These are phyloP conservation scores for Sinocyclocheilus grahami DNA, from an alignment of 2,113 vertebrate genomes.

Conservation along the genomic window DNA sequence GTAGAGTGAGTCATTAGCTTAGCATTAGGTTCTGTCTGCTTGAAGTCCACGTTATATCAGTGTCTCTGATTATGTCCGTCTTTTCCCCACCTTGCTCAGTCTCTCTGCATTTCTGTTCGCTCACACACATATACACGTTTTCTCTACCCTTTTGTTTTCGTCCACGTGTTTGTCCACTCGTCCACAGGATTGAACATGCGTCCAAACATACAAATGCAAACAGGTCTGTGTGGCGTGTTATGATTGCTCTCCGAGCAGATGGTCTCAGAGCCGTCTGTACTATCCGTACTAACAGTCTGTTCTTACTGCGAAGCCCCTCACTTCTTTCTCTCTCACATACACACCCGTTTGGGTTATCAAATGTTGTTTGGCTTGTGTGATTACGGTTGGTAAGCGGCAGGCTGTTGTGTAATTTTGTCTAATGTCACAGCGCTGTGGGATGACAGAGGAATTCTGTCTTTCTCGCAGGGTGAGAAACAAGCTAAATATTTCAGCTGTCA, in stretches of 20 bases:
- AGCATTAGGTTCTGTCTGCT: background rate
- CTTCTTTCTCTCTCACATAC: constrained; percentile 15
- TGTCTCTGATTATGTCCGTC: background rate
- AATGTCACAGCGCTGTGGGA: constrained; percentile 26
- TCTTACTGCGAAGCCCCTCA: constrained; percentile 31
- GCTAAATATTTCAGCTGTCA: constrained; percentile 35
- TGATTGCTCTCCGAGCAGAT: constrained; percentile 33
- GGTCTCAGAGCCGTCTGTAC: constrained; percentile 30
- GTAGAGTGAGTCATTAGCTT: background rate
- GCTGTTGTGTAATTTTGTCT: constrained; percentile 43
- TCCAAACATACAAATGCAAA: constrained; percentile 4
- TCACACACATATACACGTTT: background rate
- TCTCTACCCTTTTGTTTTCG: background rate
- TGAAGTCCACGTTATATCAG: background rate
- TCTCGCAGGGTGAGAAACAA: constrained; percentile 34
- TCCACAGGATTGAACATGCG: background rate
- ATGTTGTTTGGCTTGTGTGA: constrained; percentile 42
- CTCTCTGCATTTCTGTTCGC: background rate
- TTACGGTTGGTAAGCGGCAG: constrained; percentile 35
- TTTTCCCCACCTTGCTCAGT: background rate
- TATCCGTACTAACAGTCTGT: constrained; percentile 43
- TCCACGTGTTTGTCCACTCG: background rate
- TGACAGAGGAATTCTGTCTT: constrained; percentile 18
- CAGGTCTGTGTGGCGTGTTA: constrained; percentile 16
- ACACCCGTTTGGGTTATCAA: constrained; percentile 35